These are phyloP conservation scores for Ceratitis capitata DNA, from an alignment of 1,140 invertebrate species.

Conservation along the genomic window DNA sequence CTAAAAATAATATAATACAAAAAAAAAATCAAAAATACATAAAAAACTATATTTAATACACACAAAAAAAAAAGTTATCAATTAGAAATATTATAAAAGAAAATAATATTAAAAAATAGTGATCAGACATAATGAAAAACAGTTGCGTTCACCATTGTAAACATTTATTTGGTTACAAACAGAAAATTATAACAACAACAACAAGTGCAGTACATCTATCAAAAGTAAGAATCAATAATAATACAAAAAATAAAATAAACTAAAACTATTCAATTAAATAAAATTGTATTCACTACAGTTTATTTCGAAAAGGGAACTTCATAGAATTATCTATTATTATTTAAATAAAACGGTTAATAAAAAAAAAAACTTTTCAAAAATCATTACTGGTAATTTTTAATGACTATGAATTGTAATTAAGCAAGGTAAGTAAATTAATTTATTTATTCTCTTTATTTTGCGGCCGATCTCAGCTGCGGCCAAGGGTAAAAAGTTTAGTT, in stretches of 20 bases:
- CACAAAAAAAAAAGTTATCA: too few species aligned
- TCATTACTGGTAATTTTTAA: too few species aligned
- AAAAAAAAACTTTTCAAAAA: slow-evolving; percentile 29
- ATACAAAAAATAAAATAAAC: background rate
- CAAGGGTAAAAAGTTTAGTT: too few species aligned
- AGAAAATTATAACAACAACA: background rate
- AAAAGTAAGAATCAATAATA: background rate
- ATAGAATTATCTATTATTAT: slow-evolving; percentile 38
- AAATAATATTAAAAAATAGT: background rate
- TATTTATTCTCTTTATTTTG: too few species aligned
- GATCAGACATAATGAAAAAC: too few species aligned
- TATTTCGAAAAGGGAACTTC: slow-evolving; percentile 19
- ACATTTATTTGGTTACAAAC: slow-evolving; percentile 11
- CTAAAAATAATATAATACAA: background rate
- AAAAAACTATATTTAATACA: too few species aligned
- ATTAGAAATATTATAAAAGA: too few species aligned
- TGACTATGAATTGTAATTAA: too few species aligned
- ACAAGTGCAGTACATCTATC: background rate
- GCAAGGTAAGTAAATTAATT: too few species aligned
- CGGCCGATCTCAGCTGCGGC: too few species aligned
- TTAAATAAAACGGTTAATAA: slow-evolving; percentile 35
- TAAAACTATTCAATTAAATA: slow-evolving; percentile 19
- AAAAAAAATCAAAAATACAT: background rate
- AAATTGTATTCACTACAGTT: slow-evolving; percentile 20
- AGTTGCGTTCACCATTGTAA: background rate